Conservation (phyloP, 2,113 vertebrate genomes). For the Glaucidium brasilianum region DNA sequence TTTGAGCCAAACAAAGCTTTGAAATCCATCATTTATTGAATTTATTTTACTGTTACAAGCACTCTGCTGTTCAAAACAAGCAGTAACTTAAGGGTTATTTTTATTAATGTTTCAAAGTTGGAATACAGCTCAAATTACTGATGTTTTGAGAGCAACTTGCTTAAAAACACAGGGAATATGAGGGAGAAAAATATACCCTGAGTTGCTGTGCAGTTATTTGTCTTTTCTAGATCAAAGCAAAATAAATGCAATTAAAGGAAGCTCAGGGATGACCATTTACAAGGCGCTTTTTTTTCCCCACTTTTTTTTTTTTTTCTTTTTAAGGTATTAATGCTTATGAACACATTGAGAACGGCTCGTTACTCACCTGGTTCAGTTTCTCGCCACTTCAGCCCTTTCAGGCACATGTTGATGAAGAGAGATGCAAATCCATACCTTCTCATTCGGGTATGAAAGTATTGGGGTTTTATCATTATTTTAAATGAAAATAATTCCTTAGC, state of each 20-base stretch:
- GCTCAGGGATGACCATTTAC: background rate
- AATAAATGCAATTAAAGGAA: background rate
- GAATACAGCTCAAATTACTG: background rate
- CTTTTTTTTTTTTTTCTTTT: background rate
- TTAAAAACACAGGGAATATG: background rate
- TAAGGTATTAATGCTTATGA: background rate
- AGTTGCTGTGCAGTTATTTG: background rate
- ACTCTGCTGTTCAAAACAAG: background rate
- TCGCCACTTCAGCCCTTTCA: background rate
- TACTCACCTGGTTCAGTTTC: background rate
- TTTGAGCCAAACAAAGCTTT: background rate
- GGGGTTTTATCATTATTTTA: background rate
- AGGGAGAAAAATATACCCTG: background rate
- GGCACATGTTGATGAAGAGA: fast-evolving
- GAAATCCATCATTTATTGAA: background rate
- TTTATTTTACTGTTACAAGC: background rate
- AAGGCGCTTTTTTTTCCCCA: fast-evolving
- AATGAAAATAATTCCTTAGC: background rate
- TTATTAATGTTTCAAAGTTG: background rate
- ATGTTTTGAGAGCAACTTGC: background rate
- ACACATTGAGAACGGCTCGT: background rate
- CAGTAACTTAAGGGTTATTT: background rate
- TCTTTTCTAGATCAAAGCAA: background rate
- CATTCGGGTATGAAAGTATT: background rate
- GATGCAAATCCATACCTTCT: background rate